A percentile compares a stretch with the other conserved stretches of the same genome.
These are phyloP conservation scores for Opisthocomus hoazin DNA, from an alignment of 2,113 vertebrate species.

Conservation along the genomic window DNA sequence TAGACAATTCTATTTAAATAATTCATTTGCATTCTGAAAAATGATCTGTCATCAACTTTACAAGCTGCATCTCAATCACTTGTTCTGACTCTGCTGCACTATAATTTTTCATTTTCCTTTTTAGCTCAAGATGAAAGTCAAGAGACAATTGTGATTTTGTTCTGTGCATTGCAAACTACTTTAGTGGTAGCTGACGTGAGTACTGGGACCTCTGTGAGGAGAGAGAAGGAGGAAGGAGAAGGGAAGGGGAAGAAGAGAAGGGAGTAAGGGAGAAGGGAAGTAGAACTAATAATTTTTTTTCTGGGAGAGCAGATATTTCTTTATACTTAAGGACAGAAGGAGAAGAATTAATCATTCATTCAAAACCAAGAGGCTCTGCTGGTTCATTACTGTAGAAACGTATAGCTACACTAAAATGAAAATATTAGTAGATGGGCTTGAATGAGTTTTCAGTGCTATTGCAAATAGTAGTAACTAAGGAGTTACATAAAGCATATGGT, in stretches of 20 bases:
- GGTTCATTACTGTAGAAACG: conserved; percentile 20
- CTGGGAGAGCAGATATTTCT: background rate
- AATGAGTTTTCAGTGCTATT: background rate
- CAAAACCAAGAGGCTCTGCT: background rate
- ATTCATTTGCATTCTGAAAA: conserved; percentile 20
- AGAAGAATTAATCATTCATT: background rate
- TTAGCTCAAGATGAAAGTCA: conserved; percentile 27
- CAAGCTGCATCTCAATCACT: background rate
- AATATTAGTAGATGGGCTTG: background rate
- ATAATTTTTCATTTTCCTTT: conserved; percentile 19
- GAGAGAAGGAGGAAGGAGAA: background rate
- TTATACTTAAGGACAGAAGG: background rate
- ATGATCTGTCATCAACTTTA: background rate
- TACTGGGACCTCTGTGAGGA: background rate
- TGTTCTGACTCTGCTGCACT: background rate
- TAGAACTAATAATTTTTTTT: background rate
- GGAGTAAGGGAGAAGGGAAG: background rate
- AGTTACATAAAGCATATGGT: background rate
- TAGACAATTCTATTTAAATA: background rate
- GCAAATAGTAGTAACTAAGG: background rate
- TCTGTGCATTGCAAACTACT: background rate
- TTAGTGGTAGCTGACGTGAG: background rate
- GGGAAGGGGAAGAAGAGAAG: background rate
- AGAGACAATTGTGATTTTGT: conserved; percentile 28
- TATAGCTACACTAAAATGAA: background rate